A percentile compares a stretch with the other conserved stretches of the same genome.
Evolutionary conservation across 2,888 invertebrate species (phyloP).

Genomic region (Hirtodrosophila cameraria): DNA sequence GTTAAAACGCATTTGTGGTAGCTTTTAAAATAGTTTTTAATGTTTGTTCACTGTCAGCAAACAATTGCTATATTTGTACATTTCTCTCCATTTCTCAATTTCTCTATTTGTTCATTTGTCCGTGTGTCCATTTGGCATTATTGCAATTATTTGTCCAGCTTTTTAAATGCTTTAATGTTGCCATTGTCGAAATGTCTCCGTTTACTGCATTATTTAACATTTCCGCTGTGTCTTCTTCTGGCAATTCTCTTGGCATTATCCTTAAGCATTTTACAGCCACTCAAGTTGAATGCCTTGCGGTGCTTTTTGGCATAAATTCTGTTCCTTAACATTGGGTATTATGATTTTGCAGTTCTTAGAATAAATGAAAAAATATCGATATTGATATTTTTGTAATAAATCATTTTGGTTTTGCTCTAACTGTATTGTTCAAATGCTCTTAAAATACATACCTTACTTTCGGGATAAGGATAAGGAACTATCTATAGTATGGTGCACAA

Average conservation of each 20-base stretch:
- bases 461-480: too few relatives aligned
- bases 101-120: slow-evolving; percentile 12
- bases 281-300: slow-evolving; percentile 70
- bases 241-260: slow-evolving; percentile 36
- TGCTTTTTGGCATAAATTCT: slow-evolving; percentile 36
- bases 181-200: slow-evolving; percentile 18
- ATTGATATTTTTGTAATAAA: too few relatives aligned
- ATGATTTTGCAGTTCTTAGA: too few relatives aligned
- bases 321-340: not conserved
- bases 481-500: too few relatives aligned
- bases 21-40: slow-evolving; percentile 59
- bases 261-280: slow-evolving; percentile 70
- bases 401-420: too few relatives aligned
- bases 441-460: too few relatives aligned
- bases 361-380: too few relatives aligned
- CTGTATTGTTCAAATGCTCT: too few relatives aligned
- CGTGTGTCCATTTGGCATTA: slow-evolving; percentile 25
- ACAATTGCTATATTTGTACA: slow-evolving; percentile 7
- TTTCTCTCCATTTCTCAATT: not conserved
- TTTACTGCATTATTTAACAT: slow-evolving; percentile 32
- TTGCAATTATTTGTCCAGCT: slow-evolving; percentile 59
- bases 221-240: slow-evolving; percentile 19
- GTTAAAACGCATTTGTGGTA: slow-evolving; percentile 30
- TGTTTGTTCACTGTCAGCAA: slow-evolving; percentile 26
- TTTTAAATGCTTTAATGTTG: slow-evolving; percentile 57